Base-by-base conservation (phyloP, 2,113 vertebrate genomes). In the Chionomys nivalis region DNA sequence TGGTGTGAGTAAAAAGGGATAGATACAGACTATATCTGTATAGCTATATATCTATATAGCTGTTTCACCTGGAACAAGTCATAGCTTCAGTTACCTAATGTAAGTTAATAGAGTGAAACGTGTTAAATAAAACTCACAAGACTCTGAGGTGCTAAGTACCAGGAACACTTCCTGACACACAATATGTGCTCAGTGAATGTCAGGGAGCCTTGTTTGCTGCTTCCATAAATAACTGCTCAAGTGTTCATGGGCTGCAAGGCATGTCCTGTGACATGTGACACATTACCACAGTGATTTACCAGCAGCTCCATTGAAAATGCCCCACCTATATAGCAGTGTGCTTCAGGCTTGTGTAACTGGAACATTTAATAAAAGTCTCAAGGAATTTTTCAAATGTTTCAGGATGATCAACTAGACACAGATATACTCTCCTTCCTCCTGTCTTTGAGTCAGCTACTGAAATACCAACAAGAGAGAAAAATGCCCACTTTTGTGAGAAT, bases 21-120 rank as follows among this genome's bases (percentile, higher is more conserved):
- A 85, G 65, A 24, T 75, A 21, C 52, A 61, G 23, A 90, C n/a
- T n/a, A n/a, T n/a, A n/a, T n/a, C n/a, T n/a, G n/a, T n/a, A n/a
- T n/a, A n/a, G n/a, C n/a, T n/a, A n/a, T n/a, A n/a, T n/a, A n/a
- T n/a, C n/a, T n/a, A n/a, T n/a, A n/a, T n/a, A 65, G 2, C 14
- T 76, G 1, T 65, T 92, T 88, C 47, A 86, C n/a, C 55, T 49
- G 76, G 28, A 55, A 26, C 6, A 79, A 68, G 19, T 93, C 70
- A 24, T 72, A 81, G 0, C 8, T 86, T 94, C 23, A 72, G 28
- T 61, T 89, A 76, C 83, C 2, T 26, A 72, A 58, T 42, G 2
- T 75, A 90, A 39, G 81, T n/a, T 82, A 89, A 82, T 81, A 72
- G 23, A 79, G 17, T 93, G 70, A 93, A 94, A 39, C 65, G 11